Evolutionary conservation across 30 jellyfish, hydroid and myxozoan species (phyloP), one percentile per base, ranked within the genome.

Genomic region (Calvadosia cruxmelitensis): DNA sequence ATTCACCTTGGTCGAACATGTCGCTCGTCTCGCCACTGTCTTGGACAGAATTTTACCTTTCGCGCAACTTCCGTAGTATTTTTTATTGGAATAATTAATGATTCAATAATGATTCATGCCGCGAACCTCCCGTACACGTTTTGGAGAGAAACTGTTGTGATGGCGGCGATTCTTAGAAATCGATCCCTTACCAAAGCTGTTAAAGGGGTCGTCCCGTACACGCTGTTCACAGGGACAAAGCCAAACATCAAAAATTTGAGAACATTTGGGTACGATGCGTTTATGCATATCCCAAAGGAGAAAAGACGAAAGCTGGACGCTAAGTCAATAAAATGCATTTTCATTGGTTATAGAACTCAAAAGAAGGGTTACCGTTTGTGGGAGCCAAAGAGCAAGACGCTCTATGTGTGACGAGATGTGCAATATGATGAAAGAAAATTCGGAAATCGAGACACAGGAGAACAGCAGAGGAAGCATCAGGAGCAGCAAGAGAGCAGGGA

Each of bases 231-330:
- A 34, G 77, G 77, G n/a, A 1, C 12, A 33, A 68, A 33, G 24
- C 71, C 77, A 5, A 42, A 68, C 27, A 66, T 68, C 3, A 13
- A 27, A 12, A 70, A 71, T 31, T 51, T 31, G 31, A 53, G 27
- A 53, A n/a, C 27, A 27, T 71, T 71, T 71, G 81, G 77, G 10
- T 71, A 66, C 67, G 49, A 30, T 48, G 80, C 80, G 3, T 70
- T 42, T 53, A 31, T 71, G 70, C 76, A 71, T 71, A 53, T 71
- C 28, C 50, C 77, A 25, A 35, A 71, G 33, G 71, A 71, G 48
- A 50, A 52, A 31, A 52, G 81, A 34, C 29, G 50, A 26, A 71
- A 71, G 31, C 53, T 30, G 81, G 81, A 71, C 26, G 81, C 81
- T 20, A 71, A 71, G 28, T 71, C 81, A 34, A 71, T 63, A 31